Percentiles rank a stretch among this genome's conserved stretches.
phyloP scores from a whole-genome alignment of 2,888 invertebrate species.

The Notodonta ziczac region DNA sequence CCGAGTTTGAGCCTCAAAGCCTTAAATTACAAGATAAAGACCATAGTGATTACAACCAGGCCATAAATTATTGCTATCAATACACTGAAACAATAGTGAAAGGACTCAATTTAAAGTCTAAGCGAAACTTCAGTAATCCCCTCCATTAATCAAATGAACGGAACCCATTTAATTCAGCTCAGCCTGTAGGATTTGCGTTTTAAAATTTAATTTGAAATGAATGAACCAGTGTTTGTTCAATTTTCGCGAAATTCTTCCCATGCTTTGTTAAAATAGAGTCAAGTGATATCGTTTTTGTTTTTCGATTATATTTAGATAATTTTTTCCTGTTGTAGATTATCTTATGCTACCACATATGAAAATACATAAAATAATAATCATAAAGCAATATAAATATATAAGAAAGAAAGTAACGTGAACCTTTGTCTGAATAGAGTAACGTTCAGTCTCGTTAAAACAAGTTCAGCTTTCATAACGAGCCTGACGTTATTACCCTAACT shows the following conservation, averaged over 20 bases:
- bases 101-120: constrained; percentile 17
- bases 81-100: constrained; percentile 5
- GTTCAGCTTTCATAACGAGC: background rate
- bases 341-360: no score
- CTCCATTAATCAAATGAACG: constrained; percentile 36
- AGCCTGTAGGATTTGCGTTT: constrained; percentile 21
- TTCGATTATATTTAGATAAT: no score
- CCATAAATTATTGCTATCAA: background rate
- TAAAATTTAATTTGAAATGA: constrained; percentile 27
- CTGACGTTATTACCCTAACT: constrained; percentile 1
- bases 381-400: no score
- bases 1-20: no score
- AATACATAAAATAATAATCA: no score
- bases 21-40: no score
- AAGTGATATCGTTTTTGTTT: no score
- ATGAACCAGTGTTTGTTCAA: constrained; percentile 17
- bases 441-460: background rate
- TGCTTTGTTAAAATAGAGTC: background rate
- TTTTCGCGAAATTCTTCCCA: background rate
- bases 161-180: constrained; percentile 30
- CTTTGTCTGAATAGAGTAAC: no score
- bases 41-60: background rate
- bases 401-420: no score
- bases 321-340: no score
- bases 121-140: constrained; percentile 22